A percentile compares a stretch with the other conserved stretches of the same genome.
phyloP scores from a whole-genome alignment of 2,888 invertebrate species.

The Leucoma salicis region DNA sequence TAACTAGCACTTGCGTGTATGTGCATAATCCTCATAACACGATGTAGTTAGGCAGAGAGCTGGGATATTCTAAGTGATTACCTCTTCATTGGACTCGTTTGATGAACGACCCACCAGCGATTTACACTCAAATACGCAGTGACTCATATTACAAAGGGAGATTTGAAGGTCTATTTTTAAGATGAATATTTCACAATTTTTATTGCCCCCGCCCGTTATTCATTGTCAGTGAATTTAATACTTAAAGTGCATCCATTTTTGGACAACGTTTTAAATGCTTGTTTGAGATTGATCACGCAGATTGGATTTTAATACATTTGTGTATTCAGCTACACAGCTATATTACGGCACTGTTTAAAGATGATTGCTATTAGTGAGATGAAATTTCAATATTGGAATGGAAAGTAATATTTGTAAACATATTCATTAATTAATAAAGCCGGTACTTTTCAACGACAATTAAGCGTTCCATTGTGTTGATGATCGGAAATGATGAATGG shows the following conservation, averaged over 20 bases:
- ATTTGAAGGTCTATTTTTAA: constrained; percentile 71
- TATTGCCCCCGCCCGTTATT: constrained; percentile 48
- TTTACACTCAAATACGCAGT: constrained; percentile 66
- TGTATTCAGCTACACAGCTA: constrained; percentile 18
- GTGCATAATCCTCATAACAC: not conserved
- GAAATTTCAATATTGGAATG: constrained; percentile 17
- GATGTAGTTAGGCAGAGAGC: constrained; percentile 45
- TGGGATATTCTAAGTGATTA: constrained; percentile 68
- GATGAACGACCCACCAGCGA: constrained; percentile 56
- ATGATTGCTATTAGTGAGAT: constrained; percentile 21
- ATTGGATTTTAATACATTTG: constrained; percentile 40
- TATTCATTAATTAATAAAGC: constrained; percentile 2
- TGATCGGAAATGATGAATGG: not conserved
- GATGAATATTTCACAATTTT: constrained; percentile 63
- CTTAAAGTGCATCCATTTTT: constrained; percentile 68
- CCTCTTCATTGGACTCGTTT: constrained; percentile 64
- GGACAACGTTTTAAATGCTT: constrained; percentile 57
- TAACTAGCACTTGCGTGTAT: not conserved
- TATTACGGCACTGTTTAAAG: constrained; percentile 13
- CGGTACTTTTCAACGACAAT: constrained; percentile 6
- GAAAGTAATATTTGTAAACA: constrained; percentile 3
- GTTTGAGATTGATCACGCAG: constrained; percentile 44
- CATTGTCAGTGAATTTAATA: constrained; percentile 74
- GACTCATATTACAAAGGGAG: constrained; percentile 73
- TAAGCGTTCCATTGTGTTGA: not conserved